Conservation (phyloP, 37 sponge, comb jelly and placozoan genomes). For the Beroe forskalii region DNA sequence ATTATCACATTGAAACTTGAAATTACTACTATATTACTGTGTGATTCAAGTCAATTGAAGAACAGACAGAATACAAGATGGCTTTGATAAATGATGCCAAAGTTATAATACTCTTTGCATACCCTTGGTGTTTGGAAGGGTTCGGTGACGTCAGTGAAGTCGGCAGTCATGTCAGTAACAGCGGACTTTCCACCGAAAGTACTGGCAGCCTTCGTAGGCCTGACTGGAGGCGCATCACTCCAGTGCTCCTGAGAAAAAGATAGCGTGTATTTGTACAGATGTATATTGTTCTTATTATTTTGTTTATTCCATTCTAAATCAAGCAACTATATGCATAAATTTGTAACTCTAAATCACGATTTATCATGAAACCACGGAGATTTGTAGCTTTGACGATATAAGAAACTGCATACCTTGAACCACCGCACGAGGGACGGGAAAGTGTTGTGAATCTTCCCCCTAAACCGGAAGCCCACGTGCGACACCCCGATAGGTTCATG, state of each 20-base stretch:
- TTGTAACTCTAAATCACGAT: too few relatives aligned
- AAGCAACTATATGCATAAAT: too few relatives aligned
- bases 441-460: constrained; percentile 69
- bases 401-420: constrained; percentile 77
- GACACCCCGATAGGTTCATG: constrained; percentile 79
- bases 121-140: constrained; percentile 64
- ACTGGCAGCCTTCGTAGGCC: constrained; percentile 34
- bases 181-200: constrained; percentile 42
- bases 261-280: too few relatives aligned
- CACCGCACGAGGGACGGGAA: constrained; percentile 76
- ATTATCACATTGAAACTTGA: not conserved
- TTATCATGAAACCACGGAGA: too few relatives aligned
- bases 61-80: not conserved
- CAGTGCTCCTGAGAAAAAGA: constrained; percentile 29
- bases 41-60: too few relatives aligned
- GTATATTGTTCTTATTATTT: too few relatives aligned
- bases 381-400: too few relatives aligned
- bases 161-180: constrained; percentile 39
- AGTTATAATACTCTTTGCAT: not conserved
- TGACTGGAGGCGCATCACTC: constrained; percentile 17
- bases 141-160: constrained; percentile 57
- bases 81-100: not conserved
- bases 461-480: constrained; percentile 82
- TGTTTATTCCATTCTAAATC: too few relatives aligned
- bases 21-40: too few relatives aligned